Conservation (phyloP, 2,888 invertebrate genomes). For the Nemotelus pantherinus region DNA sequence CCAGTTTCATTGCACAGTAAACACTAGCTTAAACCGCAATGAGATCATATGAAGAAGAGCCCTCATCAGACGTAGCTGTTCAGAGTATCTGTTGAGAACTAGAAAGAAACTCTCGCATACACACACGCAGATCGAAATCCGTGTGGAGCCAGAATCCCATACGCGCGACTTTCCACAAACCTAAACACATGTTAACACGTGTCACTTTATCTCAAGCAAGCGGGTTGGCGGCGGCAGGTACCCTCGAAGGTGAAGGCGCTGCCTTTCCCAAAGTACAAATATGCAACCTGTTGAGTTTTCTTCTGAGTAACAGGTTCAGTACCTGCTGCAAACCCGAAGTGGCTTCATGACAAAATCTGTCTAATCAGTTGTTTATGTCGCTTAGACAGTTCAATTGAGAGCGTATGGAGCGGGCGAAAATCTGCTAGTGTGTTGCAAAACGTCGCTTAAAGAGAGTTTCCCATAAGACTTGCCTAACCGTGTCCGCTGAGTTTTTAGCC, state of each 20-base stretch:
- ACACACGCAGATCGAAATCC: not conserved
- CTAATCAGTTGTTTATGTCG: slow-evolving; percentile 2
- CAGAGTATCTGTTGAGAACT: slow-evolving; percentile 9
- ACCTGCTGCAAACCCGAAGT: too few species aligned
- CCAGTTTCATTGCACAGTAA: too few species aligned
- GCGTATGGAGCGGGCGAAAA: not conserved
- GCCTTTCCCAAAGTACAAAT: not conserved
- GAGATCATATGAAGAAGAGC: slow-evolving; percentile 10
- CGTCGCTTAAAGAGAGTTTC: slow-evolving; percentile 15
- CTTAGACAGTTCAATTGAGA: not conserved
- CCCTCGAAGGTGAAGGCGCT: slow-evolving; percentile 14
- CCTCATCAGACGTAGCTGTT: slow-evolving; percentile 5
- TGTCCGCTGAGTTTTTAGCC: not conserved
- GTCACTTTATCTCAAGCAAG: slow-evolving; percentile 43
- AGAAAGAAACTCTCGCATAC: slow-evolving; percentile 8
- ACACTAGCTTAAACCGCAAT: not conserved
- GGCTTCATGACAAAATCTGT: too few species aligned
- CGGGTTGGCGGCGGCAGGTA: slow-evolving; percentile 41
- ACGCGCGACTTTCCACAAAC: slow-evolving; percentile 20
- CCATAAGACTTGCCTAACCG: not conserved
- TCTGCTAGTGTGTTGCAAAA: slow-evolving; percentile 20
- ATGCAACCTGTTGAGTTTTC: not conserved
- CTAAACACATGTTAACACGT: slow-evolving; percentile 49
- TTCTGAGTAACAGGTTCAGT: too few species aligned
- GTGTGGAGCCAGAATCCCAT: slow-evolving; percentile 14